A percentile compares a stretch with the other conserved stretches of the same genome.
These are phyloP conservation scores for Cydia fagiglandana DNA, from an alignment of 1,140 invertebrate species.

Conservation along the genomic window DNA sequence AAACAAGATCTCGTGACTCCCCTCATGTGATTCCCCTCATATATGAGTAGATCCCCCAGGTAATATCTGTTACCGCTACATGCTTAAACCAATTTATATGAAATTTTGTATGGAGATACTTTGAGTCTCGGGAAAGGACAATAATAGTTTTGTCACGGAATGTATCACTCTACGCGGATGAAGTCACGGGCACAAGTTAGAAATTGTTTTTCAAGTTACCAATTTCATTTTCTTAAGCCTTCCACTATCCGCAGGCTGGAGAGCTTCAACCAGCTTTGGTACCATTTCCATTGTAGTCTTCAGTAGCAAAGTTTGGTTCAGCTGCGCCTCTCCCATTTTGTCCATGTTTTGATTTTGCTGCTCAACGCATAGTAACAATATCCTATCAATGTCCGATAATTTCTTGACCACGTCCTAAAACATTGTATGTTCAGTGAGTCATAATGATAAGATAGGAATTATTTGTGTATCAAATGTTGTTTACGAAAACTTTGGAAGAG, in stretches of 20 bases:
- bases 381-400: conserved; percentile 77
- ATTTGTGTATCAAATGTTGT: not conserved
- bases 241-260: conserved; percentile 80
- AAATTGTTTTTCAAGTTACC: conserved; percentile 63
- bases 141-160: too few relatives aligned
- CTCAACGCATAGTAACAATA: conserved; percentile 78
- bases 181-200: not conserved
- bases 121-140: too few relatives aligned
- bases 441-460: not conserved
- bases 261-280: conserved; percentile 81
- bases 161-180: too few relatives aligned
- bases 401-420: conserved; percentile 73
- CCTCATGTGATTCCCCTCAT: too few relatives aligned
- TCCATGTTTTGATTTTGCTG: conserved; percentile 80
- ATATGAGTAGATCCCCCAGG: too few relatives aligned
- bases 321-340: conserved; percentile 83
- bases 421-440: conserved; percentile 28
- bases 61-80: too few relatives aligned
- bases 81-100: too few relatives aligned
- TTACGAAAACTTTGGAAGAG: not conserved
- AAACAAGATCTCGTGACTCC: not conserved
- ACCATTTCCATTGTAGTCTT: conserved; percentile 89
- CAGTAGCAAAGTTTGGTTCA: conserved; percentile 88
- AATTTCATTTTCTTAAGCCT: conserved; percentile 82
- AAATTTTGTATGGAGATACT: too few relatives aligned